phyloP scores from a whole-genome alignment of 2,888 invertebrate genomes.

The Boloria selene region DNA sequence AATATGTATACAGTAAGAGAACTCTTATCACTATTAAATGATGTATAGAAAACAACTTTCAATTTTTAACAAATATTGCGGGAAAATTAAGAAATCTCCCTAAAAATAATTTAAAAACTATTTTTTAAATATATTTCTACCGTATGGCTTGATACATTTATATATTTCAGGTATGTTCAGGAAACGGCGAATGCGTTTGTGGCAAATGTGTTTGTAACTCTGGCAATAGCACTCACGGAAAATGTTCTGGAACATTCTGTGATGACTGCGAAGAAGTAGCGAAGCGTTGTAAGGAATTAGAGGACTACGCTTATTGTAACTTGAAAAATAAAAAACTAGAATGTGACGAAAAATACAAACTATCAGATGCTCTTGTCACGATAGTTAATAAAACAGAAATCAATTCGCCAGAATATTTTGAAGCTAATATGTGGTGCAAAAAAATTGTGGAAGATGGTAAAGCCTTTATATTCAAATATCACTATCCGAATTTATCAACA shows the following conservation, averaged over 20 bases:
- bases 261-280: constrained; percentile 87
- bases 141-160: not conserved
- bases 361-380: constrained; percentile 45
- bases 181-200: constrained; percentile 86
- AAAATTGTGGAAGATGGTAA: constrained; percentile 50
- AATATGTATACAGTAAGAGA: no score
- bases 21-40: no score
- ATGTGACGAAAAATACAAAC: constrained; percentile 52
- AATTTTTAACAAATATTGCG: no score
- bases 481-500: constrained; percentile 44
- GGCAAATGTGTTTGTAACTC: constrained; percentile 85
- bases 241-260: constrained; percentile 84
- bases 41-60: no score
- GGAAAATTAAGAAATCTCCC: no score
- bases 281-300: constrained; percentile 85
- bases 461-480: constrained; percentile 58
- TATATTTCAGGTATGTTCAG: constrained; percentile 68
- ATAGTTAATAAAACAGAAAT: constrained; percentile 55
- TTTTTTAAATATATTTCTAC: no score
- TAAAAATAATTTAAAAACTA: no score
- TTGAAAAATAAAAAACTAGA: constrained; percentile 45
- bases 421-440: constrained; percentile 54
- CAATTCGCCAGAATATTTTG: constrained; percentile 45
- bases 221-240: constrained; percentile 2
- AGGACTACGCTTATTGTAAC: constrained; percentile 86